Percentiles rank a stretch among this genome's conserved stretches.
Conservation (phyloP, 2,888 invertebrate genomes). For the Limnephilus rhombicus region DNA sequence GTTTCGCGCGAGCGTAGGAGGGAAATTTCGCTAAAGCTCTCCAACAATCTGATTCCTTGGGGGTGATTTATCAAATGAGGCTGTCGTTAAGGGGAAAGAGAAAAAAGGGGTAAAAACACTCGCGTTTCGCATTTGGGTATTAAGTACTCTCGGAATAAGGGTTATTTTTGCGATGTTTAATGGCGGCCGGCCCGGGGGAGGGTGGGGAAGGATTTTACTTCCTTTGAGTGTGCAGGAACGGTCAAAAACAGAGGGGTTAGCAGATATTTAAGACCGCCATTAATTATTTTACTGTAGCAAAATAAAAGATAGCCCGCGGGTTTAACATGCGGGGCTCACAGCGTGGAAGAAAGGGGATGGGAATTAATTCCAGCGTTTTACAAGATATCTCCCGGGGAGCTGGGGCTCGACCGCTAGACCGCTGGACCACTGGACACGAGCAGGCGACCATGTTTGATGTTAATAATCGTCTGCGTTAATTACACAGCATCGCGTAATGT, state of each 20-base stretch:
- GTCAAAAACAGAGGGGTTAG: slow-evolving; percentile 64
- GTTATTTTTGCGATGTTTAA: slow-evolving; percentile 45
- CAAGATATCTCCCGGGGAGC: slow-evolving; percentile 51
- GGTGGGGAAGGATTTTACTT: slow-evolving; percentile 45
- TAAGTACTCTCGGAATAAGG: slow-evolving; percentile 52
- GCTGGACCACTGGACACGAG: background rate
- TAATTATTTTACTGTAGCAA: slow-evolving; percentile 64
- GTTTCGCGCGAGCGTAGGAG: slow-evolving; percentile 47
- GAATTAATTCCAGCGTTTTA: slow-evolving; percentile 58
- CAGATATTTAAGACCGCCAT: slow-evolving; percentile 66
- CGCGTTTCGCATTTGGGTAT: slow-evolving; percentile 46
- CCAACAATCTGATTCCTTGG: slow-evolving; percentile 63
- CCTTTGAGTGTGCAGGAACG: slow-evolving; percentile 62
- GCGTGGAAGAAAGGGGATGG: slow-evolving; percentile 47
- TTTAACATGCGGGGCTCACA: slow-evolving; percentile 13
- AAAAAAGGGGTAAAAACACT: slow-evolving; percentile 49
- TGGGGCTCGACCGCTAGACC: background rate
- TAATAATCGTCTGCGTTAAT: slow-evolving; percentile 49
- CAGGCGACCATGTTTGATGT: slow-evolving; percentile 56
- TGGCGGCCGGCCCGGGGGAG: slow-evolving; percentile 18
- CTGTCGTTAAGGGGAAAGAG: slow-evolving; percentile 58
- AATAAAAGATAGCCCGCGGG: slow-evolving; percentile 52
- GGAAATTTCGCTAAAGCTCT: slow-evolving; percentile 48
- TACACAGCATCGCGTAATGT: slow-evolving; percentile 47
- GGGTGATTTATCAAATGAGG: slow-evolving; percentile 67